phyloP scores from a whole-genome alignment of 2,113 vertebrate genomes.

The Columbina picui region DNA sequence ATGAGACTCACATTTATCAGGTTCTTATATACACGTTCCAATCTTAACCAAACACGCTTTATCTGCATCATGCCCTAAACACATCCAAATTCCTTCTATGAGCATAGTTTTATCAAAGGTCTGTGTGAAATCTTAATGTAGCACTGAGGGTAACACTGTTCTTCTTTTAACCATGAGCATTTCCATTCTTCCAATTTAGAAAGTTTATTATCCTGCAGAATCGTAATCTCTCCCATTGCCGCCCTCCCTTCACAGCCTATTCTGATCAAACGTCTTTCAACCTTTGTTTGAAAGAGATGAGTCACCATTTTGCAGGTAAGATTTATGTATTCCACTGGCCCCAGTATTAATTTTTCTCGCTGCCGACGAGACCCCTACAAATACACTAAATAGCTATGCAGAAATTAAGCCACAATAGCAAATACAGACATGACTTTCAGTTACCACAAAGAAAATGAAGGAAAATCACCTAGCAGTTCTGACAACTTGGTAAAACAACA shows the following conservation, averaged over 20 bases:
- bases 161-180: background rate
- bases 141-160: background rate
- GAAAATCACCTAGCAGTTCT: background rate
- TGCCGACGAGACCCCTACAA: background rate
- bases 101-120: background rate
- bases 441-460: background rate
- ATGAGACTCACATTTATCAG: background rate
- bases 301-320: background rate
- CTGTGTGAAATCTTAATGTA: background rate
- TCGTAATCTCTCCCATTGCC: background rate
- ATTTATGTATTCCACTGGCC: background rate
- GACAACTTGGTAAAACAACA: background rate
- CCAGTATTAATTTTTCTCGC: background rate
- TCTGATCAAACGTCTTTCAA: background rate
- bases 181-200: background rate
- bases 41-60: background rate
- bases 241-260: background rate
- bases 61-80: background rate
- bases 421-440: background rate
- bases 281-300: background rate
- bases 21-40: background rate
- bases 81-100: background rate
- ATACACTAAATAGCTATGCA: background rate
- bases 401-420: background rate
- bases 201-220: background rate